phyloP scores from a whole-genome alignment of 2,888 invertebrate species.

The Plagiodera versicolora region DNA sequence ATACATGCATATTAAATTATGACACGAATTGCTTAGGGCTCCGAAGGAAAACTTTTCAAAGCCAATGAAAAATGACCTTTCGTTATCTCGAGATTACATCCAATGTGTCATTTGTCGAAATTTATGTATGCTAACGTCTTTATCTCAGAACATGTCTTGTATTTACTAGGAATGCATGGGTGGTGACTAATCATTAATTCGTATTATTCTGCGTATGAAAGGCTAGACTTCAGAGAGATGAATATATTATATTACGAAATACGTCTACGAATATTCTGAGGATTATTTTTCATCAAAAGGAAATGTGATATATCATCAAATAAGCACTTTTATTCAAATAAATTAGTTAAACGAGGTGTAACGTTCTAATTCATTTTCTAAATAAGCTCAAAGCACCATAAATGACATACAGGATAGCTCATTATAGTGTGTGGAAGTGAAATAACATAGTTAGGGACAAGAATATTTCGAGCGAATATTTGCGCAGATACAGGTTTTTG shows the following conservation, averaged over 20 bases:
- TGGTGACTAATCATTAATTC: conserved; percentile 10
- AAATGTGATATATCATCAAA: too few relatives aligned
- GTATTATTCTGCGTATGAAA: conserved; percentile 6
- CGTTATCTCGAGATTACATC: conserved; percentile 27
- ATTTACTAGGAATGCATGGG: conserved; percentile 14
- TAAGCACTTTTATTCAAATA: too few relatives aligned
- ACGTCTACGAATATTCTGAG: too few relatives aligned
- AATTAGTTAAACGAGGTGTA: too few relatives aligned
- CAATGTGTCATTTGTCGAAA: conserved; percentile 27
- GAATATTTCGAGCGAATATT: too few relatives aligned
- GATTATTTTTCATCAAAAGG: too few relatives aligned
- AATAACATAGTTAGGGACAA: too few relatives aligned
- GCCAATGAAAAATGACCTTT: conserved; percentile 20
- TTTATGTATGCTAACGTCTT: conserved; percentile 26
- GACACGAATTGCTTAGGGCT: neutral
- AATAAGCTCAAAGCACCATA: too few relatives aligned
- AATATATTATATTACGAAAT: neutral
- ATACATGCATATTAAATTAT: neutral
- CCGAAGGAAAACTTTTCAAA: neutral
- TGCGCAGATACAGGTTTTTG: too few relatives aligned
- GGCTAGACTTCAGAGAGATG: neutral
- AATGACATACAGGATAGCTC: too few relatives aligned
- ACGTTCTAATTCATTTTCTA: too few relatives aligned
- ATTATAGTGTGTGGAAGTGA: too few relatives aligned
- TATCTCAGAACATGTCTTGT: conserved; percentile 19